Percentiles rank a stretch among this genome's conserved stretches.
These are phyloP conservation scores for Zaprionus gabonicus DNA, from an alignment of 1,140 invertebrate genomes.

Conservation along the genomic window DNA sequence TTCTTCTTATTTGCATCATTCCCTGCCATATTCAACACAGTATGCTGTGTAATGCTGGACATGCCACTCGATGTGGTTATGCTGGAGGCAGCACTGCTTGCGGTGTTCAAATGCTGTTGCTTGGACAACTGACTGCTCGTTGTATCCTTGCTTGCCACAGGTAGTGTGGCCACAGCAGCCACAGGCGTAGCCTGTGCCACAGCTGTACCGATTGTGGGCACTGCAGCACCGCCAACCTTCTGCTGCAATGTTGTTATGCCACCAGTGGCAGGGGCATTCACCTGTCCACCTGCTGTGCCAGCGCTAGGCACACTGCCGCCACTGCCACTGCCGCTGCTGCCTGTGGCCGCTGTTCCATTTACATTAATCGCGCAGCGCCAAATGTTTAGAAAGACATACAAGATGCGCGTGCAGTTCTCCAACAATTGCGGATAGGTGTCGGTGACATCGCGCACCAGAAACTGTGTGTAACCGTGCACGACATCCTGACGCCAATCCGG, in stretches of 20 bases:
- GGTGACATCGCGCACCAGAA: slow-evolving; percentile 95
- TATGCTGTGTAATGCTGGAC: slow-evolving; percentile 81
- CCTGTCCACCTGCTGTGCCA: not conserved
- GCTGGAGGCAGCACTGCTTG: slow-evolving; percentile 79
- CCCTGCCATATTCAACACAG: slow-evolving; percentile 73
- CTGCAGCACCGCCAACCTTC: slow-evolving; percentile 25
- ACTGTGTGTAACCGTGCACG: slow-evolving; percentile 96
- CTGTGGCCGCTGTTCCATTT: slow-evolving; percentile 53
- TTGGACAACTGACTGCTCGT: slow-evolving; percentile 73
- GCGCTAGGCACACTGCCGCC: slow-evolving; percentile 6
- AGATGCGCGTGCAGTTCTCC: slow-evolving; percentile 96
- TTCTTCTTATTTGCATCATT: slow-evolving; percentile 85
- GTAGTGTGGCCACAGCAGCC: slow-evolving; percentile 27
- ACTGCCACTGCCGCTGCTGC: not conserved
- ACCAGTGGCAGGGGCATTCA: not conserved
- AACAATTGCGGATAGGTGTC: slow-evolving; percentile 95
- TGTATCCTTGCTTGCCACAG: slow-evolving; percentile 67
- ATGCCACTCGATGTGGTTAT: slow-evolving; percentile 80
- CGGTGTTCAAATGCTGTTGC: slow-evolving; percentile 80
- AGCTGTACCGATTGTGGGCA: slow-evolving; percentile 23
- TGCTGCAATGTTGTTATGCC: slow-evolving; percentile 21
- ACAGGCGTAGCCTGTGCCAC: slow-evolving; percentile 8
- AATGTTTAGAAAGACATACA: slow-evolving; percentile 95
- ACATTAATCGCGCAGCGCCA: slow-evolving; percentile 93
- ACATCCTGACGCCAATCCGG: slow-evolving; percentile 99